A percentile compares a stretch with the other conserved stretches of the same genome.
Evolutionary conservation across 2,113 vertebrate species (phyloP).

Genomic region (Parus major): DNA sequence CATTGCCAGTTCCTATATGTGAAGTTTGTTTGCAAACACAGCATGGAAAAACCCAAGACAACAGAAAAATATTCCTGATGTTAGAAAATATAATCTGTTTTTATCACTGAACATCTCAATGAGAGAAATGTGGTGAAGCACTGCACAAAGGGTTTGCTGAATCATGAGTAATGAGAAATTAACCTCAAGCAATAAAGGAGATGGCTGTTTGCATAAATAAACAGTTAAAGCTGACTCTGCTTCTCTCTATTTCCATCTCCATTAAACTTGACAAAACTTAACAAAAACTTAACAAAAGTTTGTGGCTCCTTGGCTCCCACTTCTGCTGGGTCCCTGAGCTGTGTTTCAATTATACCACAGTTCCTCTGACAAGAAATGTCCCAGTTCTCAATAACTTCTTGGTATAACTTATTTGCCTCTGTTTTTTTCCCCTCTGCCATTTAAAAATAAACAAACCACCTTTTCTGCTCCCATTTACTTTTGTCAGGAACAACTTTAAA

Average conservation of each 20-base stretch:
- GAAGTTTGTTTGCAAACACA: background rate
- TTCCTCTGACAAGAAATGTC: background rate
- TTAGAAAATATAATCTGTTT: background rate
- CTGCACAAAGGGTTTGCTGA: background rate
- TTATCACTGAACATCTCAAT: background rate
- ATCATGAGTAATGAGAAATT: background rate
- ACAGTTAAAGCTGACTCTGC: background rate
- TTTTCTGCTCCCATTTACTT: background rate
- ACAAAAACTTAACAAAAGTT: background rate
- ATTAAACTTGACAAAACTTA: background rate
- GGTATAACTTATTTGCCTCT: background rate
- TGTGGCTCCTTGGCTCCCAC: background rate
- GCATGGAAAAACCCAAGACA: background rate
- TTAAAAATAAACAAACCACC: background rate
- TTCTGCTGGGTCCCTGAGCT: background rate
- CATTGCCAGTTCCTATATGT: conserved; percentile 1
- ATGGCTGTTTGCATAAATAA: background rate
- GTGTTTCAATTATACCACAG: background rate
- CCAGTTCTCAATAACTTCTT: background rate
- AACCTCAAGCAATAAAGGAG: background rate
- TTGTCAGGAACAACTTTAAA: background rate
- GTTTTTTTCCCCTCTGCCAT: accelerated
- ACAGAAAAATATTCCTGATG: background rate
- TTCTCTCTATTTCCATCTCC: background rate
- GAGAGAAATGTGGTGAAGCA: background rate